phyloP scores from a whole-genome alignment of 2,113 vertebrate genomes.

The Acanthisitta chloris region DNA sequence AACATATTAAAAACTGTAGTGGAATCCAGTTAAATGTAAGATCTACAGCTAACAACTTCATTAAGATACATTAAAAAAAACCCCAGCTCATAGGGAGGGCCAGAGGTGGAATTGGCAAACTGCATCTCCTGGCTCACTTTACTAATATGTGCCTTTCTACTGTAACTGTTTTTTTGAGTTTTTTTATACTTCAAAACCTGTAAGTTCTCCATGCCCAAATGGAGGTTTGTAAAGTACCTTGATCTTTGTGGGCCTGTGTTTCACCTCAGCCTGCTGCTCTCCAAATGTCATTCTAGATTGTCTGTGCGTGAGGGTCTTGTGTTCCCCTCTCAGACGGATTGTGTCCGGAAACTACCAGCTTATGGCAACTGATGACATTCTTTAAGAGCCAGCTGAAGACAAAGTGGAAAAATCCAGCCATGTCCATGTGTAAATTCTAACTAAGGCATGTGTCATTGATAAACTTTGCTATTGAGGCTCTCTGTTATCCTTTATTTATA shows the following conservation, averaged over 20 bases:
- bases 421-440: background rate
- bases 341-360: background rate
- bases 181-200: rapidly evolving
- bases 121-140: background rate
- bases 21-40: background rate
- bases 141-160: background rate
- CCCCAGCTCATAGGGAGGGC: rapidly evolving
- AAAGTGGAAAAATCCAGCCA: background rate
- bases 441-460: conserved; percentile 18
- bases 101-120: background rate
- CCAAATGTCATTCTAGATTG: background rate
- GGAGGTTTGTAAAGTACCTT: background rate
- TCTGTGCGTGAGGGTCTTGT: background rate
- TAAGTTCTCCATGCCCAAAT: background rate
- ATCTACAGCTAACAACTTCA: background rate
- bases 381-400: background rate
- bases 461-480: conserved; percentile 50
- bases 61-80: background rate
- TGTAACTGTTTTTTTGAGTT: background rate
- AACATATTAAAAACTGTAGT: background rate
- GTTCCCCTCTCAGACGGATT: background rate
- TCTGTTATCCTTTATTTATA: conserved; percentile 67
- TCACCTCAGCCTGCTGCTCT: background rate
- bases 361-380: background rate
- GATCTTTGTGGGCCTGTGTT: background rate